Base-by-base conservation (phyloP, 2,113 vertebrate species). In the Scytalopus superciliaris region DNA sequence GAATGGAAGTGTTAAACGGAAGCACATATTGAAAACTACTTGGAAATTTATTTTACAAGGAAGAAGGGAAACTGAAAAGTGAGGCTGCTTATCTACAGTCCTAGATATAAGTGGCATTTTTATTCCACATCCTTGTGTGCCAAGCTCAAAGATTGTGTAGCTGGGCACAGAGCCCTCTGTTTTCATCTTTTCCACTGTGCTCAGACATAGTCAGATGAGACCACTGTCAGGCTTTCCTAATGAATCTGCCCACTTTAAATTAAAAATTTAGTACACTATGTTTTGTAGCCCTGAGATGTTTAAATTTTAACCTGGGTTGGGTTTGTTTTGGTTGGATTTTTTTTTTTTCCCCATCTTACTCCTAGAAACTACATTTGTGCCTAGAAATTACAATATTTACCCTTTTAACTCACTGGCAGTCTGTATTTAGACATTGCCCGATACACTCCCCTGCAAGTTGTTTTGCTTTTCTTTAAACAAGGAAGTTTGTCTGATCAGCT, bases 211-310 rank as follows among this genome's bases (percentile, higher is more conserved):
- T 90, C 83, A 89, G 76, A 75, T 81, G 74, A 96, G 83, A 76
- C 74, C 53, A 40, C 66, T 93, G 39, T 64, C 60, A 92, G 80
- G 62, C 81, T 88, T 87, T 94, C 69, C 45, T 76, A 93, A 88
- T 92, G 68, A 96, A 75, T 90, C 73, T 69, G 30, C 60, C 64
- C 53, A 33, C 76, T 92, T 89, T 10, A 81, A 93, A 94, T 96
- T 93, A 96, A 97, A 95, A 97, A 96, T 97, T 86, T 84, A 94
- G 68, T 59, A 59, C 12, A 8, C 55, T 89, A 12, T 49, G 35
- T 92, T 84, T 89, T 81, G 47, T 78, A 91, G 73, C 44, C 24
- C 69, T 64, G 73, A 92, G 64, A 63, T 94, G 55, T 94, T 97
- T 93, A 95, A 97, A 94, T 90, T 95, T 96, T 96, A 95, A 96